A percentile compares a stretch with the other conserved stretches of the same genome.
These are phyloP conservation scores for Syrphus vitripennis DNA, from an alignment of 2,888 invertebrate genomes.

Conservation along the genomic window DNA sequence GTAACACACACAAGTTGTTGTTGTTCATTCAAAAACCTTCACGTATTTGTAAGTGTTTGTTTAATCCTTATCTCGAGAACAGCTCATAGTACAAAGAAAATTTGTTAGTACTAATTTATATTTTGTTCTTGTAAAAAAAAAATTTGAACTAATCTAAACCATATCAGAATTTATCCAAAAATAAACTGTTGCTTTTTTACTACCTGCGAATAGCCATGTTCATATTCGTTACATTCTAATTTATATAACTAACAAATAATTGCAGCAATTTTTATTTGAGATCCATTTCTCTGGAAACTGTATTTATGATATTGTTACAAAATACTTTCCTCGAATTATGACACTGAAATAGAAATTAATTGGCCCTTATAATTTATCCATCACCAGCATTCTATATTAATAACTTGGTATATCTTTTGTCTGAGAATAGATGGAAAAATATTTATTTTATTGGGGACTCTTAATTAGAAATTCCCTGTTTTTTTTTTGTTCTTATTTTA, in stretches of 20 bases:
- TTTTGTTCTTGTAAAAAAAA: no score
- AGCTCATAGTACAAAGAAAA: no score
- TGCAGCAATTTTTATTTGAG: neutral
- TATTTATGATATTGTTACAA: neutral
- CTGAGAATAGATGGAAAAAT: neutral
- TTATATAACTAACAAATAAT: neutral
- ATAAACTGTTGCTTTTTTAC: no score
- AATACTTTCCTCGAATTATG: neutral
- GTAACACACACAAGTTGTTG: no score
- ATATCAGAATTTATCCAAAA: no score
- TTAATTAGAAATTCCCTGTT: neutral
- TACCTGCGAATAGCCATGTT: no score
- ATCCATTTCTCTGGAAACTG: neutral
- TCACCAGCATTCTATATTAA: neutral
- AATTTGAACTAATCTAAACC: no score
- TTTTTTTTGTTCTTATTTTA: neutral
- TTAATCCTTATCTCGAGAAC: no score
- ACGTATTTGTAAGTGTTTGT: no score
- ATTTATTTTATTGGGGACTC: neutral
- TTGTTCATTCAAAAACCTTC: no score
- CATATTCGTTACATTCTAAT: no score
- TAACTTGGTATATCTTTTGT: neutral
- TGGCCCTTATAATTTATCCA: neutral
- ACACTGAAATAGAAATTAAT: neutral
- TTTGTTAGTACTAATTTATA: no score